Evolutionary conservation across 2,113 vertebrate genomes (phyloP), one percentile per base, ranked within the genome.

Genomic region (Dendrocopos noguchii): DNA sequence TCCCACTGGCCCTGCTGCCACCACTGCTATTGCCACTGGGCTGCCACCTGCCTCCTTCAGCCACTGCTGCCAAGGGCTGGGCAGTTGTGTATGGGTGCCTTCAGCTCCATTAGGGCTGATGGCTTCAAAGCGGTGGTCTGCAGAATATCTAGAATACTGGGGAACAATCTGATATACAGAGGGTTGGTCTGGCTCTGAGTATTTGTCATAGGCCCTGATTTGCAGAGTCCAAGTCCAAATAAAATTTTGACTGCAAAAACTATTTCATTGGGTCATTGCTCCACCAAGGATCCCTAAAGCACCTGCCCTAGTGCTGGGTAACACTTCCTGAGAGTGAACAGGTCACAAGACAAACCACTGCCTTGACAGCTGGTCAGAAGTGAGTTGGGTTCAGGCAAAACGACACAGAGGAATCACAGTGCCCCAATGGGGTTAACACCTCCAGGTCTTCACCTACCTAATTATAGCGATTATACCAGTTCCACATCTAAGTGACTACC

Each of bases 401-500:
- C 8, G 44, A 33, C 22, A 39, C 17, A 42, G 19, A 66, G 39
- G 66, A 88, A 56, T 29, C 17, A 24, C 39, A 28, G 52, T 2
- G 7, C 8, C 24, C 2, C 0, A 20, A 61, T 6, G 5, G 0
- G 0, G n/a, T 24, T 10, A 31, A 63, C 56, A 4, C 3, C 13
- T 6, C 4, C 15, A 7, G 33, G 10, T 24, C 31, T 71, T 64
- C 8, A 24, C 34, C 16, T 60, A 7, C 22, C 31, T 66, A 75
- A 52, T 52, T 27, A 5, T 1, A 20, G 50, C 17, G n/a, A 31
- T 5, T 25, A 4, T 36, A 75, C 6, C 65, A 52, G 8, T 53
- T 61, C 64, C 8, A 7, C 8, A 33, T 34, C n/a, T 12, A 33
- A 15, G 50, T 1, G 12, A 19, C 20, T 31, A 52, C 15, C 5